These are phyloP conservation scores for Butastur rufipennis DNA, from an alignment of 2,113 vertebrate species.

Conservation along the genomic window DNA sequence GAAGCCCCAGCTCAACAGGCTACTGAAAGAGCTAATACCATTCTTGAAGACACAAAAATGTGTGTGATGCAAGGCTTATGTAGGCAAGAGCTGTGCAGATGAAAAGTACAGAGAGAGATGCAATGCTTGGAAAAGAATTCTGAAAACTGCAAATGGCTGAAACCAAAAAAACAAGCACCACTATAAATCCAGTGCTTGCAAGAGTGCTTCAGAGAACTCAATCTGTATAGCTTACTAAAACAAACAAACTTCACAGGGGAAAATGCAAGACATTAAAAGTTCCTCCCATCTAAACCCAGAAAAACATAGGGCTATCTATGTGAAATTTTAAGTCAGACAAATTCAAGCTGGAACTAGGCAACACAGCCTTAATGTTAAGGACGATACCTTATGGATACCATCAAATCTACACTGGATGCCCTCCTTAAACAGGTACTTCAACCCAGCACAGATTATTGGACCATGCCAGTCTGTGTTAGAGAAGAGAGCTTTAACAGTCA, in stretches of 20 bases:
- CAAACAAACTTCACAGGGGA: background rate
- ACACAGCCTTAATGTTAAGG: background rate
- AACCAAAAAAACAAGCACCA: background rate
- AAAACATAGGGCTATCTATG: background rate
- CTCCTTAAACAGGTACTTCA: background rate
- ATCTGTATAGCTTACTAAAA: background rate
- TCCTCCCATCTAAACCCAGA: background rate
- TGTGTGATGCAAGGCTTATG: background rate
- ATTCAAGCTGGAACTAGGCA: background rate
- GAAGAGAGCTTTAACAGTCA: background rate
- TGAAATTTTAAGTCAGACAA: background rate
- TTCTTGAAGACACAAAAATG: background rate
- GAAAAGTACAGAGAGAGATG: background rate
- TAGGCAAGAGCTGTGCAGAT: background rate
- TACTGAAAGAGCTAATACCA: background rate
- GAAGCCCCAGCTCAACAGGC: background rate
- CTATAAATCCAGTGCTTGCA: background rate
- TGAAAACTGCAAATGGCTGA: background rate
- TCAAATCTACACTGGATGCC: background rate
- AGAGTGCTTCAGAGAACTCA: background rate
- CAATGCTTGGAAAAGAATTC: background rate
- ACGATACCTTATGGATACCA: background rate
- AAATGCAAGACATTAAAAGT: background rate
- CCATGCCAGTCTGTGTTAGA: background rate
- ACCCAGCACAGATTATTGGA: background rate